Evolutionary conservation across 2,888 invertebrate species (phyloP), one percentile per base, ranked within the genome.

Genomic region (Synanthedon tipuliformis): DNA sequence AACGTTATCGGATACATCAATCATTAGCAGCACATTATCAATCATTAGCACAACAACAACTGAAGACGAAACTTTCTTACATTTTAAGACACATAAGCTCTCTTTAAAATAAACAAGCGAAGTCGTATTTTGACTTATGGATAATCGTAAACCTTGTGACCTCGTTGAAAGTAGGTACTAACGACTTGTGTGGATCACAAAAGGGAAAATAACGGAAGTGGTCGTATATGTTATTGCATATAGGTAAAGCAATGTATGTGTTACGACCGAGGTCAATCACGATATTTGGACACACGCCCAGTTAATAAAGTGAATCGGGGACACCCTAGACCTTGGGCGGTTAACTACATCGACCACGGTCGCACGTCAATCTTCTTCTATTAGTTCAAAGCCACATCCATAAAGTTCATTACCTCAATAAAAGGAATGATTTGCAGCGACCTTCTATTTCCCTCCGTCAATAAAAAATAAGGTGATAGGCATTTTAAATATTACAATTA

Each of bases 301-400:
- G n/a, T 45, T 50, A n/a, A 27, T n/a, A 18, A 34, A 50, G 40
- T 40, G 50, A 50, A 27, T 50, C 50, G 50, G 12, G 68, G 71
- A 70, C 67, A 64, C 62, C 59, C 52, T 51, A 62, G 73, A 73
- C 83, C 83, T 82, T 80, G 78, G 61, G 59, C 62, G 55, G 54
- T 61, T 66, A 66, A 63, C 60, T 63, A 57, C 62, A 64, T 62
- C 69, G 69, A 71, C 73, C 69, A 72, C 68, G 66, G 69, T 81
- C 82, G 67, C 77, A 81, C 80, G 78, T 75, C 84, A 78, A 84
- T 84, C 80, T 73, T 66, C 67, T 71, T 80, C 74, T 76, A 85
- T 83, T 78, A 73, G 79, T 80, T 81, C 83, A 84, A 82, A 82
- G 83, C 73, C 82, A 81, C 74, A 76, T 81, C 76, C 73, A 79